Percentiles rank a stretch among this genome's conserved stretches.
These are phyloP conservation scores for Perodicticus potto DNA, from an alignment of 2,797 vertebrate species.

Conservation along the genomic window DNA sequence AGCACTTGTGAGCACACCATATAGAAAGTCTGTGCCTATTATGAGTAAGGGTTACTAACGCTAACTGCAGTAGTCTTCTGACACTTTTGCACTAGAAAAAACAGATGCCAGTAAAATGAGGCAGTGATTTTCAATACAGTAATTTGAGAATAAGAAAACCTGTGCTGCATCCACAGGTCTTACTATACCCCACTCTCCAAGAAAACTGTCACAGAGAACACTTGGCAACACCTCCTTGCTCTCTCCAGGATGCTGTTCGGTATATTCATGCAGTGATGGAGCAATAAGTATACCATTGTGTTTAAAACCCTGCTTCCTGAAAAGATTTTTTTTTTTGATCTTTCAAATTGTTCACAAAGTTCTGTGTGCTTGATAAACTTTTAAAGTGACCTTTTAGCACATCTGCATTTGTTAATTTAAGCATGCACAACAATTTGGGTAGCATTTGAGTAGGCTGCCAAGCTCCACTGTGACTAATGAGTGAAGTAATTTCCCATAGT, in stretches of 20 bases:
- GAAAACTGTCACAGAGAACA: slow-evolving; percentile 12
- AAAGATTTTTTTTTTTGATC: slow-evolving; percentile 84
- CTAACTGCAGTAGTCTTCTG: slow-evolving; percentile 43
- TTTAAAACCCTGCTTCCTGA: slow-evolving; percentile 83
- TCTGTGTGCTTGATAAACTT: slow-evolving; percentile 82
- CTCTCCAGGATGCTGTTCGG: slow-evolving; percentile 63
- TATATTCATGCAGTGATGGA: slow-evolving; percentile 79
- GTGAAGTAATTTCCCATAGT: slow-evolving; percentile 66
- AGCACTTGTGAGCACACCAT: not conserved
- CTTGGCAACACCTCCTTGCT: slow-evolving; percentile 71
- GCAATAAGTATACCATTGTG: slow-evolving; percentile 84
- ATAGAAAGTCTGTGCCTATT: slow-evolving; percentile 8
- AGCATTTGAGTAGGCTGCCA: not conserved
- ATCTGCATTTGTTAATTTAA: slow-evolving; percentile 78
- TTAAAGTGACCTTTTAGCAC: slow-evolving; percentile 86
- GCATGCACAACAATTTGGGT: slow-evolving; percentile 56
- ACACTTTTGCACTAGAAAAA: slow-evolving; percentile 8
- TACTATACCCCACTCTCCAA: slow-evolving; percentile 26
- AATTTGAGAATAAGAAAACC: not conserved
- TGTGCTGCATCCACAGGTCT: slow-evolving; percentile 53
- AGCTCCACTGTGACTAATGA: slow-evolving; percentile 46
- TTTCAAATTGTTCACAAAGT: slow-evolving; percentile 81
- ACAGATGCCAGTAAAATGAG: not conserved
- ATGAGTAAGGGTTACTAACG: slow-evolving; percentile 25
- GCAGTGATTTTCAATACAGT: not conserved